Evolutionary conservation across 2,797 vertebrate genomes (phyloP).

Genomic region (Oophaga sylvatica): DNA sequence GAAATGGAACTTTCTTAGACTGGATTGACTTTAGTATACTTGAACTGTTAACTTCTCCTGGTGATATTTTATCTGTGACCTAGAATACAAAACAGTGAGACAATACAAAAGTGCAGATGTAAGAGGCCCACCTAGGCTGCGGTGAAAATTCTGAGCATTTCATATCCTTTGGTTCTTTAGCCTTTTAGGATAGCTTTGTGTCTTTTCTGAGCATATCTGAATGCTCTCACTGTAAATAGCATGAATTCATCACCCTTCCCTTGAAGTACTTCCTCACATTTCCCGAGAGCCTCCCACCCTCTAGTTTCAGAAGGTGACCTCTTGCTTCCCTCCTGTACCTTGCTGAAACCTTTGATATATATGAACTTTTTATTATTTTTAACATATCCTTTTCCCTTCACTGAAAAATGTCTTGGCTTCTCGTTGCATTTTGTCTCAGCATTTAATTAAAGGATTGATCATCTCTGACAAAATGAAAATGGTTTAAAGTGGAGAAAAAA

Average conservation of each 20-base stretch:
- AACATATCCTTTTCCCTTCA: constrained; percentile 35
- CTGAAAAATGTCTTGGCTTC: constrained; percentile 13
- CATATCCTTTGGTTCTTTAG: constrained; percentile 43
- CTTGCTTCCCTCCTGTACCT: constrained; percentile 54
- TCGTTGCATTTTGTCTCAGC: not conserved
- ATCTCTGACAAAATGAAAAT: not conserved
- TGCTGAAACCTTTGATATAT: constrained; percentile 58
- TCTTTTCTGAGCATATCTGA: constrained; percentile 55
- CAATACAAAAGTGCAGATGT: constrained; percentile 50
- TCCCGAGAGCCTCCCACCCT: constrained; percentile 58
- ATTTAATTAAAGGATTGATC: constrained; percentile 11
- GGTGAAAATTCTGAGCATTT: constrained; percentile 49
- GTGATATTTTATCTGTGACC: constrained; percentile 38
- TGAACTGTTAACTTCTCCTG: constrained; percentile 41
- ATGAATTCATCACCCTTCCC: constrained; percentile 55
- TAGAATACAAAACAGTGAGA: constrained; percentile 47
- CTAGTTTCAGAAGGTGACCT: constrained; percentile 60
- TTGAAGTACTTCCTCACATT: constrained; percentile 59
- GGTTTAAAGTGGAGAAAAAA: not conserved
- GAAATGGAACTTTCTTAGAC: not conserved
- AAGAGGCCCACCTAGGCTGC: constrained; percentile 41
- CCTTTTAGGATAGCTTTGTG: constrained; percentile 45
- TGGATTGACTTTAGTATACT: constrained; percentile 35
- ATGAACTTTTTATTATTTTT: constrained; percentile 48
- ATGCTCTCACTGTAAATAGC: constrained; percentile 58